Conservation (phyloP, 2,113 vertebrate genomes). For the Muscicapa adusta region DNA sequence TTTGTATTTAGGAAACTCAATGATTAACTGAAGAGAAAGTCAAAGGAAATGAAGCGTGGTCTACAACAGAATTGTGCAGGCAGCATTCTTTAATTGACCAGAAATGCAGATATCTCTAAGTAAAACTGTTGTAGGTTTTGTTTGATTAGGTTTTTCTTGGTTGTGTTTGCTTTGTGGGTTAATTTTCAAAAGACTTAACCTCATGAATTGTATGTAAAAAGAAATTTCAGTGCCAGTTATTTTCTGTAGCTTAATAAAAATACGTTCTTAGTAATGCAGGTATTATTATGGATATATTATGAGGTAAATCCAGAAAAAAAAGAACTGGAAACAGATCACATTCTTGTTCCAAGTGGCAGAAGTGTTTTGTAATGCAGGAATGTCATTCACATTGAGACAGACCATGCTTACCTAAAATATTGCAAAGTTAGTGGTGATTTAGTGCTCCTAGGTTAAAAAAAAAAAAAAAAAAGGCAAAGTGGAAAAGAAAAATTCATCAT, state of each 20-base stretch:
- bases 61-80: not conserved
- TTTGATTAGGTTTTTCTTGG: not conserved
- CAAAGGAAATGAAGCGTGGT: not conserved
- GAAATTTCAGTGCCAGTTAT: not conserved
- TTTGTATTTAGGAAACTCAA: not conserved
- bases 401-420: not conserved
- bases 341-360: not conserved
- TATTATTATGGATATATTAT: conserved; percentile 14
- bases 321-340: not conserved
- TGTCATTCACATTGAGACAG: not conserved
- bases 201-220: not conserved
- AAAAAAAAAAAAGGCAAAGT: not conserved
- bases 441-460: not conserved
- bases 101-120: not conserved
- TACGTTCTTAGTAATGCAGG: not conserved
- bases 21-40: not conserved
- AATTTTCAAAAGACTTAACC: not conserved
- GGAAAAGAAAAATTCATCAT: not conserved
- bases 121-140: not conserved
- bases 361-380: not conserved
- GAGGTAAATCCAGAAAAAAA: not conserved
- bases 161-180: not conserved
- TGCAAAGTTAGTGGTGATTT: not conserved
- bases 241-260: conserved; percentile 25
- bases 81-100: not conserved